A percentile compares a stretch with the other conserved stretches of the same genome.
phyloP scores from a whole-genome alignment of 1,140 invertebrate species.

The Bombus affinis region DNA sequence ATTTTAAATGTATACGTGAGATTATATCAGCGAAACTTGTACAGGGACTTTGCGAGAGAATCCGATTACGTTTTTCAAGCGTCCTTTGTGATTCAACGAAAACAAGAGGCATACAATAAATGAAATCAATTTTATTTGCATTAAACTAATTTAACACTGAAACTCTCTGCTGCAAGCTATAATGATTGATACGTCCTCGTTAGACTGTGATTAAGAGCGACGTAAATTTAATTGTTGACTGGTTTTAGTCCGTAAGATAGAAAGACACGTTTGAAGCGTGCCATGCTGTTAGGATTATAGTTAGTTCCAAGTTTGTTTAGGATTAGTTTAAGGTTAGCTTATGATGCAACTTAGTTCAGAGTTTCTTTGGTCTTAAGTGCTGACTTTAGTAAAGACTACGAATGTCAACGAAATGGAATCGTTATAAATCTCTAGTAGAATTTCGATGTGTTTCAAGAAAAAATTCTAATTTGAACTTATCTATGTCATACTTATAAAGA shows the following conservation, averaged over 20 bases:
- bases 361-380: background rate
- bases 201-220: background rate
- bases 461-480: too few relatives aligned
- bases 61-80: background rate
- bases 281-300: slow-evolving; percentile 1
- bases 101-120: background rate
- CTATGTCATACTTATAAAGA: too few relatives aligned
- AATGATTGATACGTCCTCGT: background rate
- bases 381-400: background rate
- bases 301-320: slow-evolving; percentile 2
- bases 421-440: too few relatives aligned
- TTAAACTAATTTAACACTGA: background rate
- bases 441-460: too few relatives aligned
- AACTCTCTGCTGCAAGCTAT: too few relatives aligned
- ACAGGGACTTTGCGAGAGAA: background rate
- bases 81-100: too few relatives aligned
- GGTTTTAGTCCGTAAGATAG: background rate
- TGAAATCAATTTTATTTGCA: background rate
- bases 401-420: background rate
- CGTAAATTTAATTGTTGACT: background rate
- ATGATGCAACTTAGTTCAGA: too few relatives aligned
- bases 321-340: slow-evolving; percentile 1
- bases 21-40: background rate
- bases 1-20: background rate
- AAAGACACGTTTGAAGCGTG: background rate